These are phyloP conservation scores for Carettochelys insculpta DNA, from an alignment of 2,113 vertebrate species.

Conservation along the genomic window DNA sequence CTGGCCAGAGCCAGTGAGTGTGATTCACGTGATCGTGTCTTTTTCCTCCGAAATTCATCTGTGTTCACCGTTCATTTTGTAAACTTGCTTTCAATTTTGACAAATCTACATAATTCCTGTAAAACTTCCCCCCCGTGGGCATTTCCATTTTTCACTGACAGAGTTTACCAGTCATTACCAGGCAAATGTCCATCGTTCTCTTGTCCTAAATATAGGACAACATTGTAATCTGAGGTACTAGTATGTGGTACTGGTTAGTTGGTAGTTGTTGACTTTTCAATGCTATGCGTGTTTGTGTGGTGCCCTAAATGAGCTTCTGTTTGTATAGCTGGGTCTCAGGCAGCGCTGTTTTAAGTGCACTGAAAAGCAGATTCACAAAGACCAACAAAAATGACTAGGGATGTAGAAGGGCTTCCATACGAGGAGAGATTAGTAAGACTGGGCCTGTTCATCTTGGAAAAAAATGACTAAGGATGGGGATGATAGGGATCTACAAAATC, in stretches of 20 bases:
- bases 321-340: neutral
- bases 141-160: neutral
- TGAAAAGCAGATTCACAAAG: slow-evolving; percentile 6
- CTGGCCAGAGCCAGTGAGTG: neutral
- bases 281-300: neutral
- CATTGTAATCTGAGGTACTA: neutral
- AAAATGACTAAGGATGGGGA: too few species aligned
- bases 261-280: neutral
- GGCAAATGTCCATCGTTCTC: neutral
- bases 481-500: too few species aligned
- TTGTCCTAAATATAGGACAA: neutral
- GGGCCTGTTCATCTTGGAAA: too few species aligned
- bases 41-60: neutral
- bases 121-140: neutral
- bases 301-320: neutral
- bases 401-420: too few species aligned
- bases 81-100: neutral
- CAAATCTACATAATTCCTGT: neutral
- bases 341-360: neutral
- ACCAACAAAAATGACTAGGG: too few species aligned
- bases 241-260: neutral
- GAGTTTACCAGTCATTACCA: neutral
- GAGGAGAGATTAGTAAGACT: too few species aligned
- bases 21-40: neutral
- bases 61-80: neutral